Percentiles rank a stretch among this genome's conserved stretches.
Evolutionary conservation across 2,888 invertebrate species (phyloP).

Genomic region (Epinotia brunnichana): DNA sequence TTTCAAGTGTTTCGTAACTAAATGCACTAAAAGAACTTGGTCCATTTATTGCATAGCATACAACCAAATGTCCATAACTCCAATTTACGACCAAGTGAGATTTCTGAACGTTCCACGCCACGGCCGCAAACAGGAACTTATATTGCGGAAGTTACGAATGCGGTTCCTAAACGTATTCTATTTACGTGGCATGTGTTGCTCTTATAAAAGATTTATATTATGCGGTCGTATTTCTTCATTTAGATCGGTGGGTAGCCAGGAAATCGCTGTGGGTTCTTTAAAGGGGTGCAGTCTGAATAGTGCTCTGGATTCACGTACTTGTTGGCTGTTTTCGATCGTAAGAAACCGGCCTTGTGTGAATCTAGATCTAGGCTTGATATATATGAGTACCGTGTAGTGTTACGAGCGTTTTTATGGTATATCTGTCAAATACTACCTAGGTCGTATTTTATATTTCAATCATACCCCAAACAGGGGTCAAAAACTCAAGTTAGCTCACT

Average conservation of each 20-base stretch:
- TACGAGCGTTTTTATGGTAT: constrained; percentile 2
- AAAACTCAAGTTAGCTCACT: not conserved
- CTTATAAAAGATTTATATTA: constrained; percentile 55
- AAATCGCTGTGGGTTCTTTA: constrained; percentile 45
- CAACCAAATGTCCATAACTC: constrained; percentile 52
- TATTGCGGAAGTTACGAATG: constrained; percentile 44
- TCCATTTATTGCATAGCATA: not conserved
- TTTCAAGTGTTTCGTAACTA: constrained; percentile 7
- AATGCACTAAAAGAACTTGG: constrained; percentile 3
- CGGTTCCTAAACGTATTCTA: constrained; percentile 46
- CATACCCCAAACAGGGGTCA: not conserved
- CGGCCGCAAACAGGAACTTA: constrained; percentile 40
- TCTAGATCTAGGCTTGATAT: not conserved
- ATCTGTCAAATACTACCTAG: not conserved
- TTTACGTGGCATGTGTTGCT: constrained; percentile 45
- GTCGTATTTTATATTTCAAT: not conserved
- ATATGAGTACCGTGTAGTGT: not conserved
- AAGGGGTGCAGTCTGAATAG: constrained; percentile 11
- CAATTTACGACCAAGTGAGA: constrained; percentile 47
- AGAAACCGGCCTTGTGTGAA: constrained; percentile 1
- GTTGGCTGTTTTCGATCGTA: not conserved
- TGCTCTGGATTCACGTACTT: constrained; percentile 3
- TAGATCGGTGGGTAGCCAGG: constrained; percentile 59
- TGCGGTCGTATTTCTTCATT: constrained; percentile 58
- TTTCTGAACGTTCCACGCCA: constrained; percentile 44